Base-by-base conservation (phyloP, 2,113 vertebrate species). In the Haplochromis burtoni region DNA sequence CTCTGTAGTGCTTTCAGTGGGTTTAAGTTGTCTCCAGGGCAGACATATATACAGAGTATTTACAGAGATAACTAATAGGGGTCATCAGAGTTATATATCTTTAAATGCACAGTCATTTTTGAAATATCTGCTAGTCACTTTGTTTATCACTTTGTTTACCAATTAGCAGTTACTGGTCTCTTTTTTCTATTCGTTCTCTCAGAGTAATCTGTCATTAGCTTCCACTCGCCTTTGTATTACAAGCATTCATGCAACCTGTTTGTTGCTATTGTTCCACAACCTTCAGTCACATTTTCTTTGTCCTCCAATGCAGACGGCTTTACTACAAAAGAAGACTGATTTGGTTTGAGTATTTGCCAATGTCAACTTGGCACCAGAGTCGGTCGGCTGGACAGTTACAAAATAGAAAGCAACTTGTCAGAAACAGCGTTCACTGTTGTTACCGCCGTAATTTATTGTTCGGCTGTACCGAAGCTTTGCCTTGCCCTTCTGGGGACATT, bases 401-500 rank as follows among this genome's bases (percentile, higher is more conserved):
- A 92, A 94, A 91, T 73, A 82, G 87, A 89, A 47, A 82, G 73
- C 14, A 31, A 79, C 84, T 89, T 91, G 92, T 93, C 91, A 82
- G 90, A 86, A 87, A 86, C 45, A 73, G 83, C 86, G 59, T 83
- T 91, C 42, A 24, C 61, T 86, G 92, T 89, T 91, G 89, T 93
- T 92, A 93, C 88, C 81, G 35, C 7, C 83, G 89, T 93, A 89
- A 93, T 95, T 92, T 91, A 91, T 94, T 90, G 89, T 93, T 76
- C 5, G 24, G 90, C 85, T 88, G 90, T 86, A 57, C 76, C 55
- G 83, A 92, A 80, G 82, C 87, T 81, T 88, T 68, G 84, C 88
- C 68, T 38, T 87, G 91, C 82, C 93, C 92, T 94, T 94, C 89
- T 86, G 88, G 93, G 90, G 93, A 95, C 92, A 10, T 88, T 94